Conservation (phyloP, 1,140 invertebrate genomes). For the Drosophila bipectinata region DNA sequence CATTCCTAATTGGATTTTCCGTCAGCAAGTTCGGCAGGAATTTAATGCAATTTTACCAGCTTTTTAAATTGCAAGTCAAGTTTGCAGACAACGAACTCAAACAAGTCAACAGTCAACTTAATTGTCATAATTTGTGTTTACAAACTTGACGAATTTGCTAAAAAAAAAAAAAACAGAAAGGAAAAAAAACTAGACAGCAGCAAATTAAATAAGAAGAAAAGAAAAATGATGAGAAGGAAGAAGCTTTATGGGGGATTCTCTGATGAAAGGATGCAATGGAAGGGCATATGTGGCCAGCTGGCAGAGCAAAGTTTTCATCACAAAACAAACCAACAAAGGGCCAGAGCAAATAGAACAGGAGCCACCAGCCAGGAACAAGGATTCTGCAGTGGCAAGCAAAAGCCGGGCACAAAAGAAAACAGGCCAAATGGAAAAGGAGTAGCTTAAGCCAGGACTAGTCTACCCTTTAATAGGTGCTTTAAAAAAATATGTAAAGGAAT, state of each 20-base stretch:
- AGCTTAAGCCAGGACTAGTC: background rate
- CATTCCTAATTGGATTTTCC: conserved; percentile 64
- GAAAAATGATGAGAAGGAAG: conserved; percentile 4
- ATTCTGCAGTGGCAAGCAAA: conserved; percentile 49
- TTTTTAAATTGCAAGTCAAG: conserved; percentile 65
- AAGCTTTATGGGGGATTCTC: background rate
- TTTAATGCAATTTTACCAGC: conserved; percentile 66
- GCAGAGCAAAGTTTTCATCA: conserved; percentile 59
- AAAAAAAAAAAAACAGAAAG: conserved; percentile 15
- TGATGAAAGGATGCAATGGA: conserved; percentile 11
- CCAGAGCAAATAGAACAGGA: conserved; percentile 73
- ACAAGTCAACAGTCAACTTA: conserved; percentile 73
- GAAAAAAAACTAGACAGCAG: background rate
- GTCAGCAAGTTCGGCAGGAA: conserved; percentile 41
- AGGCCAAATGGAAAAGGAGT: conserved; percentile 17
- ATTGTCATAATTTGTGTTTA: conserved; percentile 82
- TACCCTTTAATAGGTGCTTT: conserved; percentile 1
- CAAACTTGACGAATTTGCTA: conserved; percentile 75
- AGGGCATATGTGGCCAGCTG: conserved; percentile 67
- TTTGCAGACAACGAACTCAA: conserved; percentile 62
- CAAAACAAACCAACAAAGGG: conserved; percentile 73
- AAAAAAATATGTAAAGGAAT: background rate
- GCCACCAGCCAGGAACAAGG: conserved; percentile 35
- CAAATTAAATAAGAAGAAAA: conserved; percentile 9
- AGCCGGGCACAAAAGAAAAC: conserved; percentile 34